phyloP scores from a whole-genome alignment of 2,113 vertebrate species.

The Orientallactaga bullata region DNA sequence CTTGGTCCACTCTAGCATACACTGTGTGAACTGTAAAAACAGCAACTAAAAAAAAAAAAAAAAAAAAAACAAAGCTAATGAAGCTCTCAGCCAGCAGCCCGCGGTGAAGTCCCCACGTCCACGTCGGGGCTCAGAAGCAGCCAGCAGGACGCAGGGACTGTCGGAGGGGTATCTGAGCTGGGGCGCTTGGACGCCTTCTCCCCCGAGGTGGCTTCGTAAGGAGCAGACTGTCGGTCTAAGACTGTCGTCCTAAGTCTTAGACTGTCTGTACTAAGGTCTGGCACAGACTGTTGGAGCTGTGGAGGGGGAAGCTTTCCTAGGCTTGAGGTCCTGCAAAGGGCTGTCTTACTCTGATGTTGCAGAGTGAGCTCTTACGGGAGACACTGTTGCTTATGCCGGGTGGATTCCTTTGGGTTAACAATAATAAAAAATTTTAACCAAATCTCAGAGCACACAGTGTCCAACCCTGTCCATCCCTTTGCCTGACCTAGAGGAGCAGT shows the following conservation, averaged over 20 bases:
- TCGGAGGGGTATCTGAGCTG: background rate
- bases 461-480: background rate
- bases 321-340: background rate
- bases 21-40: slow-evolving; percentile 33
- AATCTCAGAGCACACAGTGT: background rate
- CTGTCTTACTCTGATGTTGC: background rate
- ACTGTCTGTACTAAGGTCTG: background rate
- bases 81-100: slow-evolving; percentile 13
- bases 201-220: background rate
- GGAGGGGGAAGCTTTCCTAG: background rate
- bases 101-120: slow-evolving; percentile 11
- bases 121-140: slow-evolving; percentile 15
- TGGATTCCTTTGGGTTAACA: slow-evolving; percentile 16
- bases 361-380: background rate
- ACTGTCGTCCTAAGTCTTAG: too few species aligned
- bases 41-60: background rate
- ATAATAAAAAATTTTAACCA: slow-evolving; percentile 15
- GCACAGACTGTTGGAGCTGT: slow-evolving; percentile 2
- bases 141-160: background rate
- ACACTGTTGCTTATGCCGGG: background rate
- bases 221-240: background rate
- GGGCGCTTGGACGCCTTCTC: background rate
- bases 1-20: slow-evolving; percentile 7
- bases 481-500: slow-evolving; percentile 14
- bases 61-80: too few species aligned